These are phyloP conservation scores for Arvicanthis niloticus DNA, from an alignment of 2,113 vertebrate species.

Conservation along the genomic window DNA sequence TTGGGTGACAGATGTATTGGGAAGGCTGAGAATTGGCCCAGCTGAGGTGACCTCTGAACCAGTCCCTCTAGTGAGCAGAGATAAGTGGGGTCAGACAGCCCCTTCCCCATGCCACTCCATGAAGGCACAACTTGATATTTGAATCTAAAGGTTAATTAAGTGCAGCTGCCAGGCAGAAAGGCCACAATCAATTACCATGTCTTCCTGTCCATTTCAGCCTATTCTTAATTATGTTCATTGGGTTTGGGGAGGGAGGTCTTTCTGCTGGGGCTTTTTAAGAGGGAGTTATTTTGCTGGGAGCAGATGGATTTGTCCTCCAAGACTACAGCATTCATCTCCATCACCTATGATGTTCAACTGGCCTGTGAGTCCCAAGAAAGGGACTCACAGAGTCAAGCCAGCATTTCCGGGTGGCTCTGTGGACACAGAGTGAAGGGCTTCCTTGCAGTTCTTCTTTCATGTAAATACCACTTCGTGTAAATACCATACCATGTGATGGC, in stretches of 20 bases:
- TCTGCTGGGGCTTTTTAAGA: constrained; percentile 72
- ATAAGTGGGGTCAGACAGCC: constrained; percentile 9
- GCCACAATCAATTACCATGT: constrained; percentile 88
- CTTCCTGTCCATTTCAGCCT: constrained; percentile 85
- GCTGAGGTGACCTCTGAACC: constrained; percentile 51
- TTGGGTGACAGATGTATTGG: too few relatives aligned
- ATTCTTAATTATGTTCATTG: constrained; percentile 88
- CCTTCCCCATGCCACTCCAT: constrained; percentile 78
- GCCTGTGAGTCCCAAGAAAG: not conserved
- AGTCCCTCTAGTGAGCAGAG: constrained; percentile 16
- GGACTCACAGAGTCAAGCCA: not conserved
- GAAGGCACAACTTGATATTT: constrained; percentile 89
- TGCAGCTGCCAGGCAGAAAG: constrained; percentile 89
- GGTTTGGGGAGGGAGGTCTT: constrained; percentile 81
- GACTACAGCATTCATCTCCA: not conserved
- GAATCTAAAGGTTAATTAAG: constrained; percentile 93
- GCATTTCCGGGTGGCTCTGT: not conserved
- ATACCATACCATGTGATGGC: too few relatives aligned
- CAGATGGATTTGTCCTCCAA: not conserved
- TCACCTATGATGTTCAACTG: rapidly evolving
- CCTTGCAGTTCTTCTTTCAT: not conserved
- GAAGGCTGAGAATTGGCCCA: not conserved
- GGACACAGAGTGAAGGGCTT: not conserved
- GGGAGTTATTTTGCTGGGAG: constrained; percentile 63
- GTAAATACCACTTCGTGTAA: not conserved